Evolutionary conservation across 2,797 vertebrate species (phyloP).

Genomic region (Scarus forsteni): DNA sequence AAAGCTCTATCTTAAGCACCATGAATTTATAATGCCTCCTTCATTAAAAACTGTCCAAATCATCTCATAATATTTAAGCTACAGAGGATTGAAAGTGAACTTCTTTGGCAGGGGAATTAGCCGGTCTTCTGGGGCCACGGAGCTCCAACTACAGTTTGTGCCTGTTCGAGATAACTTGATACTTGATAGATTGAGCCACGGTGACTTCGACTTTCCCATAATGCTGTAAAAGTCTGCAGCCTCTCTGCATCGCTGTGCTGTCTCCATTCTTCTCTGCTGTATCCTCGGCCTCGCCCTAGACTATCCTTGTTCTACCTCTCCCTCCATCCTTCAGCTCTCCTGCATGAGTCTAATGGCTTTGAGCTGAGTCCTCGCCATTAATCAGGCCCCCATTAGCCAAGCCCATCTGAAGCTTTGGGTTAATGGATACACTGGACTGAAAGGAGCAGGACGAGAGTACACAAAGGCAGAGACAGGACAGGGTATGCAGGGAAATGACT

Average conservation of each 20-base stretch:
- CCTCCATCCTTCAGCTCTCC: conserved; percentile 50
- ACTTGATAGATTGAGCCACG: conserved; percentile 30
- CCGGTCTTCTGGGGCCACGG: conserved; percentile 3
- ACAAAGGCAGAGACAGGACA: conserved; percentile 22
- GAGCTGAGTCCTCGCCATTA: conserved; percentile 67
- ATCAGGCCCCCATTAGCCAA: conserved; percentile 75
- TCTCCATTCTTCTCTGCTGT: conserved; percentile 6
- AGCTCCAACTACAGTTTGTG: conserved; percentile 33
- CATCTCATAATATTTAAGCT: conserved; percentile 26
- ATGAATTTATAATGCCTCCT: conserved; percentile 32
- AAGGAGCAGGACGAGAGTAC: conserved; percentile 29
- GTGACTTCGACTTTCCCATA: conserved; percentile 34
- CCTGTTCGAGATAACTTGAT: conserved; percentile 42
- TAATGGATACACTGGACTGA: conserved; percentile 63
- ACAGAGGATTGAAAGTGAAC: conserved; percentile 21
- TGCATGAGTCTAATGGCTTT: conserved; percentile 71
- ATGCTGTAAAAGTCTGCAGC: conserved; percentile 14
- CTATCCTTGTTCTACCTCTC: conserved; percentile 8
- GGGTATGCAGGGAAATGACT: conserved; percentile 6
- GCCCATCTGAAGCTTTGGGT: conserved; percentile 49
- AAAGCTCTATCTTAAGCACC: conserved; percentile 30
- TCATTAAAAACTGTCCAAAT: conserved; percentile 32
- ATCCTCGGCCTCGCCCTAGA: conserved; percentile 18
- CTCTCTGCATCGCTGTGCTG: background rate
- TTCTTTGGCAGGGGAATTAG: conserved; percentile 16